A percentile compares a stretch with the other conserved stretches of the same genome.
Evolutionary conservation across 2,797 vertebrate species (phyloP).

Genomic region (Pantherophis alleghaniensis): DNA sequence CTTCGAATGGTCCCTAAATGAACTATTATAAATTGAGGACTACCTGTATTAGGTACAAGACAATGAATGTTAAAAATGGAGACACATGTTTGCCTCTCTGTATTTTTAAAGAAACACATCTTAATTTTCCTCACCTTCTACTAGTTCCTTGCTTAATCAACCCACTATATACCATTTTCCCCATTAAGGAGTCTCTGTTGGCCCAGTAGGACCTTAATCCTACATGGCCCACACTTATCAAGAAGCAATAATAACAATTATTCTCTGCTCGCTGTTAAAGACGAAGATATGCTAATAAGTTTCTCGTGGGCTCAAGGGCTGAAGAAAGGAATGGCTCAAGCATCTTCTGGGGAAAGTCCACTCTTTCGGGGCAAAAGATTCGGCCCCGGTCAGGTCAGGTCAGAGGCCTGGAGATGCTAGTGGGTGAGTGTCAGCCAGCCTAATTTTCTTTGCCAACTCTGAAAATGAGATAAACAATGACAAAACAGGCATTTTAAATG

Average conservation of each 20-base stretch:
- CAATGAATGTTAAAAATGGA: neutral
- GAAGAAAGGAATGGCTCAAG: neutral
- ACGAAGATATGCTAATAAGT: neutral
- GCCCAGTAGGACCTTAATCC: neutral
- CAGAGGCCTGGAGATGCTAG: conserved; percentile 64
- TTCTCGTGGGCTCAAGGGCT: accelerated
- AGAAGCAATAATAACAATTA: accelerated
- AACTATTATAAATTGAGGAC: neutral
- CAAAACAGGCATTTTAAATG: conserved; percentile 81
- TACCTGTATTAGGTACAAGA: no score
- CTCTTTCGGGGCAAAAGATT: conserved; percentile 5
- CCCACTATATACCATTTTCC: neutral
- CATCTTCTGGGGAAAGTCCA: conserved; percentile 36
- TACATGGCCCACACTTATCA: neutral
- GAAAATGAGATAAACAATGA: conserved; percentile 86
- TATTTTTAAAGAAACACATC: neutral
- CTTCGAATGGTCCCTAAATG: neutral
- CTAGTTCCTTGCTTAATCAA: neutral
- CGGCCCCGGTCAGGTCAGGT: conserved; percentile 66
- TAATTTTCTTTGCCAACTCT: conserved; percentile 80
- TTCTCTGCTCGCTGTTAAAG: neutral
- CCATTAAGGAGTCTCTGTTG: neutral
- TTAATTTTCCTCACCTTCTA: neutral
- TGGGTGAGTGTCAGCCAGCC: conserved; percentile 75
- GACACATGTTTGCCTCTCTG: neutral